Percentiles rank a stretch among this genome's conserved stretches.
These are phyloP conservation scores for Aurelia aurita complex sp. Pacific DNA, from an alignment of 30 jellyfish, hydroid and myxozoan species.

Conservation along the genomic window DNA sequence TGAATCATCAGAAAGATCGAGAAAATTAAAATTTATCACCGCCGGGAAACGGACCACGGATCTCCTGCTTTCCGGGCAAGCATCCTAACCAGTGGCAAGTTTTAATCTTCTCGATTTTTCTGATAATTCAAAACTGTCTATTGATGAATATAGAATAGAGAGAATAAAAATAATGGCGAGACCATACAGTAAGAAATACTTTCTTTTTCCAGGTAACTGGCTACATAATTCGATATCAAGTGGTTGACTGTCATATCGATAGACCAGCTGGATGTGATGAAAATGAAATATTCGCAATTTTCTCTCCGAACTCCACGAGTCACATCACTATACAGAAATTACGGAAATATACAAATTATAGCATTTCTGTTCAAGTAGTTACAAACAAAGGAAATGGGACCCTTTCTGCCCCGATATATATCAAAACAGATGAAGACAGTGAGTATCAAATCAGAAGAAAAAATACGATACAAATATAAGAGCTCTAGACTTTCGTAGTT, in stretches of 20 bases:
- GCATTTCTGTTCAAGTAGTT: constrained; percentile 25
- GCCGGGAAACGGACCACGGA: no score
- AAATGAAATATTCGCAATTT: constrained; percentile 16
- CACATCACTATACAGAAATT: constrained; percentile 6
- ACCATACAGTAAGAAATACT: neutral
- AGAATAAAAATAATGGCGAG: no score
- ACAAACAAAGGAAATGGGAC: constrained; percentile 28
- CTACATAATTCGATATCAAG: constrained; percentile 33
- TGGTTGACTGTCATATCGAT: constrained; percentile 39
- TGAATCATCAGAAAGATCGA: no score
- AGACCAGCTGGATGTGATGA: constrained; percentile 54
- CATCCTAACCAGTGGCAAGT: no score
- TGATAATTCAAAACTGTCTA: no score
- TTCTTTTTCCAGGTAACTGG: constrained; percentile 19
- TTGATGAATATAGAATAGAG: no score
- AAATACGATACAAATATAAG: no score
- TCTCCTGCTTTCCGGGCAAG: no score
- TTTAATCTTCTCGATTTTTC: no score
- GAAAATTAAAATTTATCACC: no score
- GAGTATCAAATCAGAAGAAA: neutral
- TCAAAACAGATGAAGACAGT: constrained; percentile 51
- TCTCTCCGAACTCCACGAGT: constrained; percentile 11
- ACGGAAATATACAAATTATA: constrained; percentile 34
- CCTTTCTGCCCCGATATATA: constrained; percentile 14
- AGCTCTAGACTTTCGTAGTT: no score